These are phyloP conservation scores for Drosophila trichaetosa DNA, from an alignment of 2,888 invertebrate species.

Conservation along the genomic window DNA sequence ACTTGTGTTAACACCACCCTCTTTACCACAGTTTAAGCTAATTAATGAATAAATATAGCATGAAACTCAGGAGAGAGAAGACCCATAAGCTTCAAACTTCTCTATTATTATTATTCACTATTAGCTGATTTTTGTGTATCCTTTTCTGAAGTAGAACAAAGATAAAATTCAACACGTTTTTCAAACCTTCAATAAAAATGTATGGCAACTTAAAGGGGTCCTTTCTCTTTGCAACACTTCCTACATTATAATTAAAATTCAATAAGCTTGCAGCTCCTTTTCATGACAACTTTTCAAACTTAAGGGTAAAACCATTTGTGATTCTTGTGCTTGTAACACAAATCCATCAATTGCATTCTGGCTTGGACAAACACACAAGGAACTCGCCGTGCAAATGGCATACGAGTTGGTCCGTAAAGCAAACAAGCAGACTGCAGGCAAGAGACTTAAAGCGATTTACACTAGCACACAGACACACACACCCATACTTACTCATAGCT, in stretches of 20 bases:
- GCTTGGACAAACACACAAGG: conserved; percentile 47
- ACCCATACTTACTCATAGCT: conserved; percentile 79
- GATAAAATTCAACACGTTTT: neutral
- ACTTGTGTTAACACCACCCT: neutral
- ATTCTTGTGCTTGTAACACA: conserved; percentile 39
- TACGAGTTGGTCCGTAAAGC: conserved; percentile 51
- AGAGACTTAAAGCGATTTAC: neutral
- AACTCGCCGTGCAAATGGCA: conserved; percentile 59
- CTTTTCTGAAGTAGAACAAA: neutral
- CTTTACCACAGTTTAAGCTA: neutral
- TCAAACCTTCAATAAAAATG: neutral
- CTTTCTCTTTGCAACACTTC: neutral
- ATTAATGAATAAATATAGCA: neutral
- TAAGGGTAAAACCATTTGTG: conserved; percentile 18
- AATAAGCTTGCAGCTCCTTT: neutral
- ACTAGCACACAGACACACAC: neutral
- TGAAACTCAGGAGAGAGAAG: neutral
- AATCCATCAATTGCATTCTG: conserved; percentile 50
- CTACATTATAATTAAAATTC: neutral
- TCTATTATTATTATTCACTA: rapidly evolving
- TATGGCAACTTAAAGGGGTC: neutral
- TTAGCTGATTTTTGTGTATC: neutral
- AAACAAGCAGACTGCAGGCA: conserved; percentile 55
- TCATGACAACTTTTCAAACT: neutral
- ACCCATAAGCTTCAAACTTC: neutral